Conservation (phyloP, 2,797 vertebrate genomes). For the Lateolabrax maculatus region DNA sequence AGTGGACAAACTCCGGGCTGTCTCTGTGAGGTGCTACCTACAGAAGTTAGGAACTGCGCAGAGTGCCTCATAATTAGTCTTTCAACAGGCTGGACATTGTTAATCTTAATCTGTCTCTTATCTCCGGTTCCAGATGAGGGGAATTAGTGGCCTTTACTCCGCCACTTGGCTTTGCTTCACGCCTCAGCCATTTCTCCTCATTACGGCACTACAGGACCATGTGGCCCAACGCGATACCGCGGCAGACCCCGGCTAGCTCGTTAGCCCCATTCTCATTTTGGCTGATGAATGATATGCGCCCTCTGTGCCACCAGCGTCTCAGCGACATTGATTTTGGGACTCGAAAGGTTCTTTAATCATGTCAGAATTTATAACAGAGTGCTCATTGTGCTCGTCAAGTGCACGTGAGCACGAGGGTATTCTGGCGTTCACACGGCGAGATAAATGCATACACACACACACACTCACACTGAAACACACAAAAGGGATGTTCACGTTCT, state of each 20-base stretch:
- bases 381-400: slow-evolving; percentile 41
- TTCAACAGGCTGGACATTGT: slow-evolving; percentile 75
- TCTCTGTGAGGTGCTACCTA: slow-evolving; percentile 57
- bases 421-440: neutral
- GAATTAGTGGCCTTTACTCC: slow-evolving; percentile 75
- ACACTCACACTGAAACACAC: neutral
- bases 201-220: slow-evolving; percentile 64
- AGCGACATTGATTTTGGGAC: slow-evolving; percentile 49
- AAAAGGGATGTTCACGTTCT: neutral
- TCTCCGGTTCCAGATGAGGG: slow-evolving; percentile 75
- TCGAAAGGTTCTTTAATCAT: slow-evolving; percentile 56
- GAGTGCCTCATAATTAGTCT: slow-evolving; percentile 73
- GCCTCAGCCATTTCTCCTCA: slow-evolving; percentile 74
- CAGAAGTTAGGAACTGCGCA: slow-evolving; percentile 47
- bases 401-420: slow-evolving; percentile 9
- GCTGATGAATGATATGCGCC: slow-evolving; percentile 70
- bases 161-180: slow-evolving; percentile 66
- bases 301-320: slow-evolving; percentile 40
- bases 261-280: slow-evolving; percentile 66
- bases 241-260: slow-evolving; percentile 47
- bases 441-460: slow-evolving; percentile 8
- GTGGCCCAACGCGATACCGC: slow-evolving; percentile 73
- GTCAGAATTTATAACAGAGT: slow-evolving; percentile 37
- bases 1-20: slow-evolving; percentile 35
- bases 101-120: slow-evolving; percentile 83